phyloP scores from a whole-genome alignment of 2,888 invertebrate genomes.

The Physocephala rufipes region DNA sequence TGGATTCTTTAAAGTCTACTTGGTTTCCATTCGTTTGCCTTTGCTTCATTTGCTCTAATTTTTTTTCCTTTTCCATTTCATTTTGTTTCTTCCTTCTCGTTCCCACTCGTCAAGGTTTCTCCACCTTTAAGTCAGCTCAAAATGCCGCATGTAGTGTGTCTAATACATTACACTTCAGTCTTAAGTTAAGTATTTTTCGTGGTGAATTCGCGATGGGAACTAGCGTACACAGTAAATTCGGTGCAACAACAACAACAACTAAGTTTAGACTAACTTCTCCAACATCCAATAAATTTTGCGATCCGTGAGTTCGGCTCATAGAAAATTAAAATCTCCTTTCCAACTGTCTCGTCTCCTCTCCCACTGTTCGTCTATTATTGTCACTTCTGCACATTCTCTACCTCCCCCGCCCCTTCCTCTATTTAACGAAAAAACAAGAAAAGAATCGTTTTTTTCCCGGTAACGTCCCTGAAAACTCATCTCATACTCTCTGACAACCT shows the following conservation, averaged over 20 bases:
- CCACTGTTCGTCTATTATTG: too few relatives aligned
- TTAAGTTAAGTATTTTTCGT: neutral
- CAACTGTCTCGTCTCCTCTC: too few relatives aligned
- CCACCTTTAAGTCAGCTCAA: constrained; percentile 25
- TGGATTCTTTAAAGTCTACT: too few relatives aligned
- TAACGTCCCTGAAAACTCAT: constrained; percentile 20
- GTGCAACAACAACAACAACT: constrained; percentile 10
- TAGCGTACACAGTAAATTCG: neutral
- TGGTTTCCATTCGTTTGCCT: neutral
- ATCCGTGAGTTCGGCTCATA: constrained; percentile 9
- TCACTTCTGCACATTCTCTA: too few relatives aligned
- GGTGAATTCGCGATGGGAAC: constrained; percentile 1
- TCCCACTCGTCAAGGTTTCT: constrained; percentile 31
- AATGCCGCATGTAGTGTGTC: constrained; percentile 30
- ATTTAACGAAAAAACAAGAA: constrained; percentile 24
- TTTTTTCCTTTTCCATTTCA: neutral
- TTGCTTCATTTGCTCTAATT: neutral
- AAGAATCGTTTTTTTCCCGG: too few relatives aligned
- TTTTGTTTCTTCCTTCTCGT: neutral
- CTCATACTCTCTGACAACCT: neutral
- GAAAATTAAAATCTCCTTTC: constrained; percentile 43
- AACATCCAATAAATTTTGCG: constrained; percentile 26
- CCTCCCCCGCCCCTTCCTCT: too few relatives aligned
- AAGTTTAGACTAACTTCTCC: too few relatives aligned
- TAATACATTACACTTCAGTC: neutral